phyloP scores from a whole-genome alignment of 2,797 vertebrate species.

The Anguilla pacifica region DNA sequence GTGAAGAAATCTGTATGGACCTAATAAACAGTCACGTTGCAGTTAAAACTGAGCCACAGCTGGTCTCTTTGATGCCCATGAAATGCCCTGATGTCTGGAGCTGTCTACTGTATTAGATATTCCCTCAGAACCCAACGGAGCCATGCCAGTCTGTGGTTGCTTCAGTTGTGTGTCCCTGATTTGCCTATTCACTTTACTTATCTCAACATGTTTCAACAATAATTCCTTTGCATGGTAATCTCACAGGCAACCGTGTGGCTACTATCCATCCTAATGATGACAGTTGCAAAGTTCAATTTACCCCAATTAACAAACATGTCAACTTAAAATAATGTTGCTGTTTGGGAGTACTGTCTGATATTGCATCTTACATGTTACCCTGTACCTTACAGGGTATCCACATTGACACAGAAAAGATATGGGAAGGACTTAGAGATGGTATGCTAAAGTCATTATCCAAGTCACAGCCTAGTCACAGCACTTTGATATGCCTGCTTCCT shows the following conservation, averaged over 20 bases:
- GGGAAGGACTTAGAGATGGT: background rate
- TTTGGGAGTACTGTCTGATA: background rate
- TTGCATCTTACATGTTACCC: background rate
- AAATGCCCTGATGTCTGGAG: constrained; percentile 5
- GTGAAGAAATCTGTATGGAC: background rate
- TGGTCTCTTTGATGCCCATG: constrained; percentile 21
- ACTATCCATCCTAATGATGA: background rate
- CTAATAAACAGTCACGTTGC: background rate
- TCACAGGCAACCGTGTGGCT: background rate
- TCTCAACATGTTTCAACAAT: background rate
- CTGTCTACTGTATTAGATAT: constrained; percentile 24
- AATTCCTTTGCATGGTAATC: background rate
- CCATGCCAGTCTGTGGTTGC: background rate
- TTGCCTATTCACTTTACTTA: background rate
- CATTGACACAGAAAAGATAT: background rate
- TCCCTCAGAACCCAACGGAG: constrained; percentile 21
- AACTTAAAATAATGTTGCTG: no score
- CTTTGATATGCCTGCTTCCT: background rate
- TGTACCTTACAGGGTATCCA: background rate
- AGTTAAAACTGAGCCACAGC: constrained; percentile 4
- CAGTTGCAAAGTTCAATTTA: background rate
- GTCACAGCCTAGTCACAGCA: background rate
- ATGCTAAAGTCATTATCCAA: background rate
- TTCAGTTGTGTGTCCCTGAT: background rate
- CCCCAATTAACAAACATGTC: background rate